phyloP scores from a whole-genome alignment of 1,140 invertebrate species.

The Caenorhabditis remanei region DNA sequence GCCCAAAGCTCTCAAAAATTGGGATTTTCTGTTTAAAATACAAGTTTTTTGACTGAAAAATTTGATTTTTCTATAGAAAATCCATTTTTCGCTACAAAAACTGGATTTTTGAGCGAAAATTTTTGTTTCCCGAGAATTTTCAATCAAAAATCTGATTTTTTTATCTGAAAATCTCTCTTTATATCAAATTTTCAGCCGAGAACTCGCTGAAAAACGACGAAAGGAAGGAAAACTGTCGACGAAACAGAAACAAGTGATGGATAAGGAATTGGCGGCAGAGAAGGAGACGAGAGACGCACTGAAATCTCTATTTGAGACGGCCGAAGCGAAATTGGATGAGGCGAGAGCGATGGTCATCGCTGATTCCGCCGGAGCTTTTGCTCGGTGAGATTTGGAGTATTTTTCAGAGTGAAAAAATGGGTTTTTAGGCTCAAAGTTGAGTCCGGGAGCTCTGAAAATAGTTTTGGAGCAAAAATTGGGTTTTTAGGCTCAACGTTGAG shows the following conservation, averaged over 20 bases:
- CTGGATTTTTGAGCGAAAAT: too few relatives aligned
- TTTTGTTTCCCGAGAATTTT: background rate
- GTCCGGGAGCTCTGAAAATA: slow-evolving; percentile 50
- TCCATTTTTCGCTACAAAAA: too few relatives aligned
- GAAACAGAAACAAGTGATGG: slow-evolving; percentile 93
- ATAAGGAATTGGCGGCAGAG: slow-evolving; percentile 89
- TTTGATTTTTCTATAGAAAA: too few relatives aligned
- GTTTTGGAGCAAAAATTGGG: background rate
- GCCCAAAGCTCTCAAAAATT: too few relatives aligned
- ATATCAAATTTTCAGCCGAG: slow-evolving; percentile 80
- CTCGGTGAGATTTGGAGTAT: slow-evolving; percentile 34
- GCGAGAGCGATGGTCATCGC: slow-evolving; percentile 51
- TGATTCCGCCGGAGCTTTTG: slow-evolving; percentile 58
- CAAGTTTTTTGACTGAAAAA: too few relatives aligned
- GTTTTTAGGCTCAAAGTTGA: slow-evolving; percentile 67
- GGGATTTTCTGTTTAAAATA: too few relatives aligned
- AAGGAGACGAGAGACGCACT: slow-evolving; percentile 61
- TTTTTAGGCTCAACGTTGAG: too few relatives aligned
- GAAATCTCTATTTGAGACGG: background rate
- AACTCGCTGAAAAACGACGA: slow-evolving; percentile 89
- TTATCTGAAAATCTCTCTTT: background rate
- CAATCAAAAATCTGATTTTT: slow-evolving; percentile 89
- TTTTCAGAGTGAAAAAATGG: slow-evolving; percentile 13
- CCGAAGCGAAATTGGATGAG: slow-evolving; percentile 48
- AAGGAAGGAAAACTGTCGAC: slow-evolving; percentile 86